phyloP scores from a whole-genome alignment of 2,113 vertebrate genomes.

The Megaceryle maxima region DNA sequence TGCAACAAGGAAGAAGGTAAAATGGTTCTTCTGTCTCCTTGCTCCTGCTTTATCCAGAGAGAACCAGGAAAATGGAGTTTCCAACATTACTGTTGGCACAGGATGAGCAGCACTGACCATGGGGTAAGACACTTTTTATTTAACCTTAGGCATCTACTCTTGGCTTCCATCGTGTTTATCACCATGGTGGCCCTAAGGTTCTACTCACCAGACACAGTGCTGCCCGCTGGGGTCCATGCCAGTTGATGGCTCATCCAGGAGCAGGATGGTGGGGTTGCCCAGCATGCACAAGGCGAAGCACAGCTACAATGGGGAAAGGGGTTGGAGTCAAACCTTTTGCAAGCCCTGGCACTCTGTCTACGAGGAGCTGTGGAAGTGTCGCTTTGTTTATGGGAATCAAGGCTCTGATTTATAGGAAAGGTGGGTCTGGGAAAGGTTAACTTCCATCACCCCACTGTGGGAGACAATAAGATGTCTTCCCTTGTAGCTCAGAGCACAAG shows the following conservation, averaged over 20 bases:
- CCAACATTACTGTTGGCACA: accelerated
- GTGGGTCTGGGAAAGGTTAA: not conserved
- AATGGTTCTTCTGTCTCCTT: not conserved
- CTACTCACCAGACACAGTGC: conserved; percentile 85
- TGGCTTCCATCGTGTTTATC: not conserved
- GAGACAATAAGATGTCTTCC: accelerated
- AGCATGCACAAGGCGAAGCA: conserved; percentile 86
- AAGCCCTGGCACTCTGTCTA: accelerated
- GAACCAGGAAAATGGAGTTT: accelerated
- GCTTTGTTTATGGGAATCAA: accelerated
- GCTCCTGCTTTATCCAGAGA: not conserved
- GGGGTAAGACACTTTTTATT: not conserved
- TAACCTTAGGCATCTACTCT: not conserved
- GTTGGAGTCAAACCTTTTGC: not conserved
- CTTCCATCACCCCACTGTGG: not conserved
- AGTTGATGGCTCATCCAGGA: conserved; percentile 86
- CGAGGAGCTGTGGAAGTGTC: accelerated
- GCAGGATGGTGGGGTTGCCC: conserved; percentile 81
- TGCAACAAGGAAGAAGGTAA: not conserved
- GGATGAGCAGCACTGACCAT: too few relatives aligned
- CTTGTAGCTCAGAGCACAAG: accelerated
- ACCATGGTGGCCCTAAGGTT: accelerated
- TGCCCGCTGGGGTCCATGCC: conserved; percentile 91
- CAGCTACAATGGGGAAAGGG: conserved; percentile 68
- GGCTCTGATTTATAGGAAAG: not conserved